Conservation (phyloP, 2,113 vertebrate genomes). For the Panthera uncia region DNA sequence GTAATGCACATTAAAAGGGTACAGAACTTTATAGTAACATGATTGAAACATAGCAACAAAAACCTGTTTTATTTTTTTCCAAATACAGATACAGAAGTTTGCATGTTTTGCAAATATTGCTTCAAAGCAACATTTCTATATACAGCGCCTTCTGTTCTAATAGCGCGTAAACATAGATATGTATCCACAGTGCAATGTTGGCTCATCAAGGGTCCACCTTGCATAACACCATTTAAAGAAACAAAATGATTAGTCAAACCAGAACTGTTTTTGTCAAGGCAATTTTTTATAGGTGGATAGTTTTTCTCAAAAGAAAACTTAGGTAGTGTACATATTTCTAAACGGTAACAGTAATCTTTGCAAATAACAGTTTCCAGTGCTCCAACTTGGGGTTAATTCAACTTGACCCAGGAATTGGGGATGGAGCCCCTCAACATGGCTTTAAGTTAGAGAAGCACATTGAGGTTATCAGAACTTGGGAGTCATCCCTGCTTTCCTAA, state of each 20-base stretch:
- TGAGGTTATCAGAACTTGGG: constrained; percentile 55
- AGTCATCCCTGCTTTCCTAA: constrained; percentile 54
- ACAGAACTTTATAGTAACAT: neutral
- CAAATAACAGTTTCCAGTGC: constrained; percentile 82
- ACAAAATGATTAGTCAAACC: constrained; percentile 76
- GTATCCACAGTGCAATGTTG: constrained; percentile 83
- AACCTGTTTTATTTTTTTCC: constrained; percentile 86
- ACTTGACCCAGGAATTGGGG: constrained; percentile 64
- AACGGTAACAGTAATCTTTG: constrained; percentile 71
- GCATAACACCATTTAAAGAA: constrained; percentile 75
- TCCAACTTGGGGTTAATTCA: constrained; percentile 71
- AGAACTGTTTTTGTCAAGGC: constrained; percentile 60
- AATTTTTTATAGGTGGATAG: constrained; percentile 74
- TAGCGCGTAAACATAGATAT: constrained; percentile 79
- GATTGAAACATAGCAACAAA: constrained; percentile 81
- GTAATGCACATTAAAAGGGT: neutral
- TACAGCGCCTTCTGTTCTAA: constrained; percentile 83
- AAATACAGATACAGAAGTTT: constrained; percentile 86
- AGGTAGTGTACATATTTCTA: constrained; percentile 79
- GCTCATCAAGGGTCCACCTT: constrained; percentile 80
- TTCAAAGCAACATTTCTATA: constrained; percentile 83
- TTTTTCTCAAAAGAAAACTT: constrained; percentile 76
- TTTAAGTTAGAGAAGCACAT: constrained; percentile 73
- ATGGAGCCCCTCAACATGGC: constrained; percentile 76
- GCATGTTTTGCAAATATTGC: constrained; percentile 86